A percentile compares a stretch with the other conserved stretches of the same genome.
Conservation (phyloP, 2,113 vertebrate species). For the Strix aluco region DNA sequence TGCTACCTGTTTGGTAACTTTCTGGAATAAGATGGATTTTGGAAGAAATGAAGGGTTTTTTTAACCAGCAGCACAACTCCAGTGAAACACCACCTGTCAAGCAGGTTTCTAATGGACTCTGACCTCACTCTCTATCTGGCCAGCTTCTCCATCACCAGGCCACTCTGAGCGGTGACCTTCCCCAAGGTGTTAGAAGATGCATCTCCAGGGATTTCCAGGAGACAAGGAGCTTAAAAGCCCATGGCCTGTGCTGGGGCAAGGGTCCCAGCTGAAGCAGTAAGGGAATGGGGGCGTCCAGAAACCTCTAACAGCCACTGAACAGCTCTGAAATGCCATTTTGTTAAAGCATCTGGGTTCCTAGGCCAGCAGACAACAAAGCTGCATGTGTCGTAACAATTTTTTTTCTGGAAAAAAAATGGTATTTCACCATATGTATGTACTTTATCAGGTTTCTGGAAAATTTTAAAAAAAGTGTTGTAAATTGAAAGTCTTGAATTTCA, state of each 20-base stretch:
- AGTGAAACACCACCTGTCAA: not conserved
- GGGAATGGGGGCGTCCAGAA: not conserved
- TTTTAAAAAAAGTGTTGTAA: not conserved
- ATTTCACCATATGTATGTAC: not conserved
- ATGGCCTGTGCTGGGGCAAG: not conserved
- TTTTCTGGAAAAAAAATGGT: not conserved
- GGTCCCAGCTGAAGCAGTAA: not conserved
- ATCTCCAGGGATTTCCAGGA: not conserved
- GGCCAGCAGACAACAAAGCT: not conserved
- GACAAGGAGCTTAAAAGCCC: not conserved
- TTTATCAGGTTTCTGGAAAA: not conserved
- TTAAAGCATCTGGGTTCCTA: not conserved
- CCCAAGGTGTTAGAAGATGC: not conserved
- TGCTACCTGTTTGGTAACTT: not conserved
- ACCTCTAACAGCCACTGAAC: not conserved
- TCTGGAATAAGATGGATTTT: not conserved
- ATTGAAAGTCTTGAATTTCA: not conserved
- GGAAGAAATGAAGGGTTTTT: not conserved
- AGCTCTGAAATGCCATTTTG: not conserved
- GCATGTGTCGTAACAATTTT: not conserved
- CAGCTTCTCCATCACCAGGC: not conserved
- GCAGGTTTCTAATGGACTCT: not conserved
- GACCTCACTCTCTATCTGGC: not conserved
- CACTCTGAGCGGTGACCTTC: not conserved
- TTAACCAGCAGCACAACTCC: not conserved